A percentile compares a stretch with the other conserved stretches of the same genome.
phyloP scores from a whole-genome alignment of 1,140 invertebrate species.

The Drosophila aff. region DNA sequence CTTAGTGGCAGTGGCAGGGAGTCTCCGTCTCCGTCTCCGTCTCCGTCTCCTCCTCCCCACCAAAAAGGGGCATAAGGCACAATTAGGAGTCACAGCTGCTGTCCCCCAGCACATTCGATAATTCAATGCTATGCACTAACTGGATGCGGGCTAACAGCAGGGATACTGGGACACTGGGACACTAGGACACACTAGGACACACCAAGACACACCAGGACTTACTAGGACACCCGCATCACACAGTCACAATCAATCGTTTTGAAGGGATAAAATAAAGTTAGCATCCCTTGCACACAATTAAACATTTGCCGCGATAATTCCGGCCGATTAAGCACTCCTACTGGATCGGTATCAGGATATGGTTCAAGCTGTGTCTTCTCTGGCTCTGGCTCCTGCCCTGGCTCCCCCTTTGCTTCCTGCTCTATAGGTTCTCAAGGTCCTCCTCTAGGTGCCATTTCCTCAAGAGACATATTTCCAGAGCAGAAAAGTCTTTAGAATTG shows the following conservation, averaged over 20 bases:
- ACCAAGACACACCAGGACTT: no score
- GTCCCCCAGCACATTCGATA: conserved; percentile 32
- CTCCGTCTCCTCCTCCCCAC: background rate
- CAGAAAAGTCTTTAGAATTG: no score
- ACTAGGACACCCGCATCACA: conserved; percentile 11
- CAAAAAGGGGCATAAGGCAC: conserved; percentile 37
- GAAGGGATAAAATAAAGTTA: conserved; percentile 30
- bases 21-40: background rate
- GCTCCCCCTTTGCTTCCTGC: no score
- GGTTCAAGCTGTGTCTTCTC: no score
- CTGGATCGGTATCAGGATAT: background rate
- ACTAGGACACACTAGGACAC: no score
- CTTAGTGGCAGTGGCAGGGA: background rate
- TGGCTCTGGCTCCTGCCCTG: background rate
- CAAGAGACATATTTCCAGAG: background rate
- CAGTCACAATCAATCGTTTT: background rate
- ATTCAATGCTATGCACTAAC: conserved; percentile 16
- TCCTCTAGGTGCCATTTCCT: no score
- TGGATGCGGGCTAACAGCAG: background rate
- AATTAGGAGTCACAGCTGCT: conserved; percentile 49
- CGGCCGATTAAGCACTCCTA: conserved; percentile 40
- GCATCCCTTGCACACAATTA: conserved; percentile 57
- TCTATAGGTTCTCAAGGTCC: no score
- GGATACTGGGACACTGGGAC: background rate
- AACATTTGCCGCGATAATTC: conserved; percentile 60